Evolutionary conservation across 2,113 vertebrate species (phyloP).

Genomic region (Scalopus aquaticus): DNA sequence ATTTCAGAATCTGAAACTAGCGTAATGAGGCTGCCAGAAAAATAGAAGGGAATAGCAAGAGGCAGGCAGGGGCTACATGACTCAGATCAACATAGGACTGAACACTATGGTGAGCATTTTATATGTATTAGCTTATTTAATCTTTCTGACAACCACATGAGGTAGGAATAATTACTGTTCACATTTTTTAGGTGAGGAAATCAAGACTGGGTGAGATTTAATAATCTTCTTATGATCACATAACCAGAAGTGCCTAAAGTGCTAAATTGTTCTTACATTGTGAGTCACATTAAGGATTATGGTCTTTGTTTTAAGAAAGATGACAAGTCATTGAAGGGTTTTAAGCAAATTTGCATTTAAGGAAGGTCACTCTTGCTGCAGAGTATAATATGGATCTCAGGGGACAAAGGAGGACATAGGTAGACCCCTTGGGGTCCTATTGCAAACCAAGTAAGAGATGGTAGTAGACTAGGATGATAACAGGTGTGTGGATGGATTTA

Average conservation of each 20-base stretch:
- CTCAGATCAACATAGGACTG: background rate
- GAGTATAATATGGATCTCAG: background rate
- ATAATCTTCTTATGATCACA: background rate
- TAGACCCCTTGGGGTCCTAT: background rate
- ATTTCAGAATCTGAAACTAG: constrained; percentile 22
- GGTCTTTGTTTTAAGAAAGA: background rate
- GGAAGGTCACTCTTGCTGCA: background rate
- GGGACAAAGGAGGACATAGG: background rate
- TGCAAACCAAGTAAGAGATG: background rate
- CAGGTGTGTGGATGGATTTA: background rate
- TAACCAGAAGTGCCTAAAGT: constrained; percentile 31
- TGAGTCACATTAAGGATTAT: background rate
- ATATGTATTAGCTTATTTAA: constrained; percentile 23
- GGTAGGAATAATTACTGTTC: background rate
- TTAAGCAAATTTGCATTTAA: constrained; percentile 40
- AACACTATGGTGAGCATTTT: background rate
- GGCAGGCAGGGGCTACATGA: background rate
- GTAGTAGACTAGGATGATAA: background rate
- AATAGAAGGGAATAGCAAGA: background rate
- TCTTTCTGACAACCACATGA: background rate
- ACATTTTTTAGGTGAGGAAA: constrained; percentile 50
- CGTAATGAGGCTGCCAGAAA: background rate
- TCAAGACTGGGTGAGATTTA: constrained; percentile 1
- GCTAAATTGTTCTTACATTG: background rate
- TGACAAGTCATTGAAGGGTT: background rate